phyloP scores from a whole-genome alignment of 2,888 invertebrate genomes.

The Oscheius sp. region DNA sequence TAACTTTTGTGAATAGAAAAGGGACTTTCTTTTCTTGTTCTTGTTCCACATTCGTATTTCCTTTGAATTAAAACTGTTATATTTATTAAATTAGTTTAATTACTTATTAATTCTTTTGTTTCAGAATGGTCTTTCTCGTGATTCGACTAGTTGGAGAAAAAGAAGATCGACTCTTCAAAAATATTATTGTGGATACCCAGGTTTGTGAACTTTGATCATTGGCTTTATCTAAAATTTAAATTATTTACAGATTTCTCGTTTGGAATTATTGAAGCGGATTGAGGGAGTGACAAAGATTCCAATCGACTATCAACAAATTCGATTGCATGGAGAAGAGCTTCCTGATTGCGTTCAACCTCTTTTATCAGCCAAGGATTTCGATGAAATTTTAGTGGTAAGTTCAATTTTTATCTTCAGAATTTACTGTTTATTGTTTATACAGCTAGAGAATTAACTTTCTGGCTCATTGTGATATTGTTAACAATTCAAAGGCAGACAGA shows the following conservation, averaged over 20 bases:
- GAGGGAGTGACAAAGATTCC: constrained; percentile 12
- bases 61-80: not conserved
- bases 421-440: not conserved
- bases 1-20: too few species aligned
- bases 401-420: constrained; percentile 1
- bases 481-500: too few species aligned
- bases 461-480: too few species aligned
- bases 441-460: too few species aligned
- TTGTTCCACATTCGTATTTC: constrained; percentile 5
- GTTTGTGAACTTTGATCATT: constrained; percentile 34
- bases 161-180: constrained; percentile 20
- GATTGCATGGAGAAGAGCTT: not conserved
- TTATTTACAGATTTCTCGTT: constrained; percentile 33
- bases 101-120: constrained; percentile 4
- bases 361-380: not conserved
- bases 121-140: constrained; percentile 14
- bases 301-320: constrained; percentile 4
- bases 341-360: not conserved
- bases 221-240: constrained; percentile 28
- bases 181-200: constrained; percentile 22
- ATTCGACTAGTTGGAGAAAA: constrained; percentile 28
- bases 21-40: not conserved
- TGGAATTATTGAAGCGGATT: constrained; percentile 29
- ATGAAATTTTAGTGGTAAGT: not conserved
- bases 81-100: constrained; percentile 20